phyloP scores from a whole-genome alignment of 2,888 invertebrate species.

The Hydrotaea cyrtoneurina region DNA sequence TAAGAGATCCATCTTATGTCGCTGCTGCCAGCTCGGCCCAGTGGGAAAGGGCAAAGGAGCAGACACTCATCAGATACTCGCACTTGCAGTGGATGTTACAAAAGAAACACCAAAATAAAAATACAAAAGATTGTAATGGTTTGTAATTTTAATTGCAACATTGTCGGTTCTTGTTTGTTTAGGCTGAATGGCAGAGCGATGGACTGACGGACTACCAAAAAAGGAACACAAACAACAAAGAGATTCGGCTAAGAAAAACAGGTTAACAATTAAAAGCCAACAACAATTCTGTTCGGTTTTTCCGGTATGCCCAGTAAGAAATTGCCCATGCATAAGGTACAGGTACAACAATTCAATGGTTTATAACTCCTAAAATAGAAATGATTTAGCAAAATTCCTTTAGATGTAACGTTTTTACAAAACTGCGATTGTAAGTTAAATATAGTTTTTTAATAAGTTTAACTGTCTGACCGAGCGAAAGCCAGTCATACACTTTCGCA shows the following conservation, averaged over 20 bases:
- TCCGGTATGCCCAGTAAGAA: too few relatives aligned
- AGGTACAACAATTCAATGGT: too few relatives aligned
- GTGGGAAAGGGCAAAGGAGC: background rate
- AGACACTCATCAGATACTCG: background rate
- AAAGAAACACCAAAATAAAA: constrained; percentile 5
- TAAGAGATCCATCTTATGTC: constrained; percentile 24
- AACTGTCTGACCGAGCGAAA: too few relatives aligned
- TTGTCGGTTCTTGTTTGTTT: constrained; percentile 39
- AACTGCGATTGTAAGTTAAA: too few relatives aligned
- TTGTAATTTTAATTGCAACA: constrained; percentile 56
- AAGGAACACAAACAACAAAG: background rate
- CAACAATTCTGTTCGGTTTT: too few relatives aligned
- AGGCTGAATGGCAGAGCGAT: background rate
- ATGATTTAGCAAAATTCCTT: too few relatives aligned
- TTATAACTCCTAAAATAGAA: too few relatives aligned
- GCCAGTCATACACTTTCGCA: too few relatives aligned
- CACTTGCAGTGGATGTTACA: too few relatives aligned
- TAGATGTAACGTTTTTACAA: too few relatives aligned
- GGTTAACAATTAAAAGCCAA: constrained; percentile 58
- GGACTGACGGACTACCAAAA: background rate
- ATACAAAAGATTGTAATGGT: constrained; percentile 10
- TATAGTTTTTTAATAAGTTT: too few relatives aligned
- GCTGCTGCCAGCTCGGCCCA: background rate
- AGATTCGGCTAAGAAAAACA: constrained; percentile 23
- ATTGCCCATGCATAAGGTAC: too few relatives aligned